Evolutionary conservation across 2,797 vertebrate genomes (phyloP).

Genomic region (Diglossa cyanea): DNA sequence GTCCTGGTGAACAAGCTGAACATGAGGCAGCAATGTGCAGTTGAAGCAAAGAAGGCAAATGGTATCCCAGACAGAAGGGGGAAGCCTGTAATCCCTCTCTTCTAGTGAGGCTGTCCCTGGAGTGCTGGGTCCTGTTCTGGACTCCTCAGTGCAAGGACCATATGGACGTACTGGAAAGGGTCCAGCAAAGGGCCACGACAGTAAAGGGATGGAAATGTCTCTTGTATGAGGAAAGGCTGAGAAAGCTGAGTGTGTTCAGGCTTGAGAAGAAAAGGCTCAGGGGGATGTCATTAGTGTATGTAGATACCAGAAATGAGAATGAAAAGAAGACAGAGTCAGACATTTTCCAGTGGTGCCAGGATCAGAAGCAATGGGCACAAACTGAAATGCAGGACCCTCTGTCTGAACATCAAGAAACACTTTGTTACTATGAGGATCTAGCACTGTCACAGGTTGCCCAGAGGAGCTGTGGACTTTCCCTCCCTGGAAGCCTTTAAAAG

Average conservation of each 20-base stretch:
- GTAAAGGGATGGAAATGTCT: neutral
- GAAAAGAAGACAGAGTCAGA: neutral
- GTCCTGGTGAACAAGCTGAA: neutral
- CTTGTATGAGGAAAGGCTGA: neutral
- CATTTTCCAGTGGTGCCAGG: neutral
- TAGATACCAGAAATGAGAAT: neutral
- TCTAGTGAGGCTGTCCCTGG: neutral
- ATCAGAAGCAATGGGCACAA: neutral
- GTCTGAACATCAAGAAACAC: neutral
- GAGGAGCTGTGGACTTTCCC: neutral
- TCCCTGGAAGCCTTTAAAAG: neutral
- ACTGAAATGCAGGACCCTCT: neutral
- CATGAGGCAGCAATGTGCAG: neutral
- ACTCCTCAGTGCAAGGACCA: neutral
- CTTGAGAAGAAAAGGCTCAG: neutral
- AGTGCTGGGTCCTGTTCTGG: neutral
- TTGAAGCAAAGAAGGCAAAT: neutral
- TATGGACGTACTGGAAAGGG: neutral
- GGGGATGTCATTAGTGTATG: neutral
- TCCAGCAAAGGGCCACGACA: neutral
- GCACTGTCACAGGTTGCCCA: neutral
- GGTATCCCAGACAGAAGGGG: neutral
- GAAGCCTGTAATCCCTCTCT: neutral
- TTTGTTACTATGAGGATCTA: neutral
- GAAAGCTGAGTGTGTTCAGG: neutral